Conservation (phyloP, 1,140 invertebrate species). For the Euglossa dilemma region DNA sequence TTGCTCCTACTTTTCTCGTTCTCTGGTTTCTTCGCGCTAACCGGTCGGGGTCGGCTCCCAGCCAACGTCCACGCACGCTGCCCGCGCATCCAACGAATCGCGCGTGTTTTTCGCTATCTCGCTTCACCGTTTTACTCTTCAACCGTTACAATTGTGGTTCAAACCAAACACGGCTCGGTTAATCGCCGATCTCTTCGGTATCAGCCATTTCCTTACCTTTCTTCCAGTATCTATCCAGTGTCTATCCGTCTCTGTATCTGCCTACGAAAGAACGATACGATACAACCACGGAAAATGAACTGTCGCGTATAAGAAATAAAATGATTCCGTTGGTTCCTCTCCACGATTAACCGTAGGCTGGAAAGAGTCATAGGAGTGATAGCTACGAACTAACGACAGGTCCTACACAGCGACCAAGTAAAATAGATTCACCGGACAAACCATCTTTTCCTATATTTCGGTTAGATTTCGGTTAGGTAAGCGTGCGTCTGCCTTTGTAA, state of each 20-base stretch:
- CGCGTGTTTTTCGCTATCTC: neutral
- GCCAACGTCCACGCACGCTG: neutral
- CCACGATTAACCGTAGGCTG: too few species aligned
- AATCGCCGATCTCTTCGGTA: too few species aligned
- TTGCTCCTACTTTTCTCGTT: neutral
- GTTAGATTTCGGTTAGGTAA: constrained; percentile 31
- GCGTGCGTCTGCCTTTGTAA: neutral
- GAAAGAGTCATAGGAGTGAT: neutral
- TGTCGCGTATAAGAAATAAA: neutral
- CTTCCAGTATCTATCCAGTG: too few species aligned
- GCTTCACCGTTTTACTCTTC: neutral
- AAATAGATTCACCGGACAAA: constrained; percentile 21
- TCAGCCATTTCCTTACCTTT: neutral
- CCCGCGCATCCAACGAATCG: constrained; percentile 13
- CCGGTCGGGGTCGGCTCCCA: neutral
- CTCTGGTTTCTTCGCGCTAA: neutral
- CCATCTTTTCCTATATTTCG: constrained; percentile 30
- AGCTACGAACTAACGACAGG: constrained; percentile 49
- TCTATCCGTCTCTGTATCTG: too few species aligned
- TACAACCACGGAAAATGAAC: neutral
- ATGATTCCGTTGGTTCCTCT: too few species aligned
- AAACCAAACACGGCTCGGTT: neutral
- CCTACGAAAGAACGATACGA: neutral
- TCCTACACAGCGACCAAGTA: constrained; percentile 46
- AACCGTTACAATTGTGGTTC: constrained; percentile 16